Conservation (phyloP, 37 sponge, comb jelly and placozoan genomes). For the Spongilla lacustris region DNA sequence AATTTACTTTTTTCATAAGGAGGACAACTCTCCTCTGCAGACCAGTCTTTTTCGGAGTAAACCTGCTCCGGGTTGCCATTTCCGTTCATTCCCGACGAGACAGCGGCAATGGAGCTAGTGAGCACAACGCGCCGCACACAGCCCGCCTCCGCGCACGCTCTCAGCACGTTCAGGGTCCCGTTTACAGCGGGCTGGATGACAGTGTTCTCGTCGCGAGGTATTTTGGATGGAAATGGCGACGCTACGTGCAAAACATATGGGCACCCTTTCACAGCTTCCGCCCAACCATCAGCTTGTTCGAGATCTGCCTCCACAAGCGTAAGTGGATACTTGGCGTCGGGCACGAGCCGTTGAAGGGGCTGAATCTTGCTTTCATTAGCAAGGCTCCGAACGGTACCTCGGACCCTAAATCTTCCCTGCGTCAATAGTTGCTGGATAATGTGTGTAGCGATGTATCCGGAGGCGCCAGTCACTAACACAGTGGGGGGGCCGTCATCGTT, state of each 20-base stretch:
- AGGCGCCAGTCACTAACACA: slow-evolving; percentile 93
- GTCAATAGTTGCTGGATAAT: slow-evolving; percentile 70
- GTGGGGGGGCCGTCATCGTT: slow-evolving; percentile 34
- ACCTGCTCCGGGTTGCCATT: slow-evolving; percentile 25
- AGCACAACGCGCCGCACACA: slow-evolving; percentile 87
- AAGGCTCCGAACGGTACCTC: slow-evolving; percentile 83
- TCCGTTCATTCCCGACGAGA: slow-evolving; percentile 66
- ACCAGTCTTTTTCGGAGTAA: slow-evolving; percentile 89
- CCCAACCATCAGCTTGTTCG: slow-evolving; percentile 66
- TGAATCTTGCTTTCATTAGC: slow-evolving; percentile 72
- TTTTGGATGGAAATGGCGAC: slow-evolving; percentile 72
- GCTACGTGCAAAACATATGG: slow-evolving; percentile 89
- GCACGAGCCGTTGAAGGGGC: slow-evolving; percentile 62
- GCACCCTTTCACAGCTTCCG: slow-evolving; percentile 81
- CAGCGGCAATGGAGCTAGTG: slow-evolving; percentile 86
- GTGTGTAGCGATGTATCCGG: slow-evolving; percentile 87
- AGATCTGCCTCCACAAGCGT: slow-evolving; percentile 87
- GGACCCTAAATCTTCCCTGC: slow-evolving; percentile 62
- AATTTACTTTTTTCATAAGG: slow-evolving; percentile 86
- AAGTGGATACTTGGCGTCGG: slow-evolving; percentile 73
- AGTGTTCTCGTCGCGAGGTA: slow-evolving; percentile 28
- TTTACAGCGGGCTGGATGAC: slow-evolving; percentile 79
- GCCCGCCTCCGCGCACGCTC: slow-evolving; percentile 79
- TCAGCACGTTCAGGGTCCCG: slow-evolving; percentile 79
- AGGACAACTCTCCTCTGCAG: slow-evolving; percentile 19